phyloP scores from a whole-genome alignment of 2,797 vertebrate genomes.

The Syngnathus rostellatus region DNA sequence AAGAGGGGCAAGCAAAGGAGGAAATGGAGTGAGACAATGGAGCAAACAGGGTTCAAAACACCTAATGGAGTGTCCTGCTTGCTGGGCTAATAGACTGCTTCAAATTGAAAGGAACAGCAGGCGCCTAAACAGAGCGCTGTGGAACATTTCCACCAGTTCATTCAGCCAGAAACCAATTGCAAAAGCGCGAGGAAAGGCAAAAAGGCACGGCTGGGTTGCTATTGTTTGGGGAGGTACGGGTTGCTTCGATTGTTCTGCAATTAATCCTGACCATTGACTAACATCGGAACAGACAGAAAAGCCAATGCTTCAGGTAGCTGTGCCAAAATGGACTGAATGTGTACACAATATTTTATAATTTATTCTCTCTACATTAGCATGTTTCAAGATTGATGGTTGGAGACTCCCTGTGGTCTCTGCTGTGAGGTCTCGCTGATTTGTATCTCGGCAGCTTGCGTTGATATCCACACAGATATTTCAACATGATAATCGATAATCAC shows the following conservation, averaged over 20 bases:
- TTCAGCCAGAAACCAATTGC: conserved; percentile 43
- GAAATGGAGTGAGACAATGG: conserved; percentile 63
- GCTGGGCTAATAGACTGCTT: conserved; percentile 65
- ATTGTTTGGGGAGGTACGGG: conserved; percentile 33
- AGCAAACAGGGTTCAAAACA: conserved; percentile 58
- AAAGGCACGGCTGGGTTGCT: conserved; percentile 13
- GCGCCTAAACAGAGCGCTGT: conserved; percentile 63
- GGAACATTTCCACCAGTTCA: conserved; percentile 62
- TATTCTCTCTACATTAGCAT: conserved; percentile 22
- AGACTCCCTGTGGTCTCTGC: conserved; percentile 11
- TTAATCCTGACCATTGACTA: conserved; percentile 46
- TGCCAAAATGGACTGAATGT: conserved; percentile 13
- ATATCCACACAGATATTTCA: conserved; percentile 36
- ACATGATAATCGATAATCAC: conserved; percentile 52
- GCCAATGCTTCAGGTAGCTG: conserved; percentile 28
- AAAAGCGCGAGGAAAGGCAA: conserved; percentile 25
- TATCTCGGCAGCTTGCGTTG: conserved; percentile 23
- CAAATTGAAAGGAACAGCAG: conserved; percentile 68
- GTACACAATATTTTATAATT: conserved; percentile 8
- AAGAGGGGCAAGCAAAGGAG: conserved; percentile 47
- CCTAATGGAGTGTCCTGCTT: conserved; percentile 63
- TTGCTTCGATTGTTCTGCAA: conserved; percentile 48
- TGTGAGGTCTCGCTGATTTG: conserved; percentile 26
- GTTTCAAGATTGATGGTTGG: conserved; percentile 32
- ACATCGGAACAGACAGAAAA: conserved; percentile 35